These are phyloP conservation scores for Sarcophaga peregrina DNA, from an alignment of 1,140 invertebrate genomes.

Conservation along the genomic window DNA sequence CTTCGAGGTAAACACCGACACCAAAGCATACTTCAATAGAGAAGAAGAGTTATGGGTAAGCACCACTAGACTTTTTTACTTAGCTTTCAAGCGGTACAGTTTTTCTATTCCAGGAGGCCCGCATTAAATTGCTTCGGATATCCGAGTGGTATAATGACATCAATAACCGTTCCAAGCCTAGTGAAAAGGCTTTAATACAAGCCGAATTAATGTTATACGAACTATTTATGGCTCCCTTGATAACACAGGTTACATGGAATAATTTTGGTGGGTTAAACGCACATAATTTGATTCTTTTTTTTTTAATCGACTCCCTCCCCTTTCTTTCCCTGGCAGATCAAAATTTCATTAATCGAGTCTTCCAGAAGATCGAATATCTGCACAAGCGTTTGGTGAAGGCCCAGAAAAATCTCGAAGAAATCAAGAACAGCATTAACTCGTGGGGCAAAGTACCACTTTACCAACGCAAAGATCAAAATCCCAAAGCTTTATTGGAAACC, in stretches of 20 bases:
- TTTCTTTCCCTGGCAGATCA: conserved; percentile 40
- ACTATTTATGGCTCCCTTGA: conserved; percentile 69
- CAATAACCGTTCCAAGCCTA: conserved; percentile 68
- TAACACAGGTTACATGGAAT: conserved; percentile 73
- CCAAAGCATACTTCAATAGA: conserved; percentile 66
- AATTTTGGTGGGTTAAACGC: conserved; percentile 67
- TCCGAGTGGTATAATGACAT: conserved; percentile 74
- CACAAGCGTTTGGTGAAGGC: conserved; percentile 72
- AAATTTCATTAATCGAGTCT: conserved; percentile 53
- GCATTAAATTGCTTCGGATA: conserved; percentile 61
- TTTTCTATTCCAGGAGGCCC: conserved; percentile 52
- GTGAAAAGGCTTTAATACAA: conserved; percentile 73
- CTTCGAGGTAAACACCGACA: conserved; percentile 49
- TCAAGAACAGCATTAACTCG: conserved; percentile 68
- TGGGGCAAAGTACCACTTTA: conserved; percentile 73
- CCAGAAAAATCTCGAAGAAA: conserved; percentile 69
- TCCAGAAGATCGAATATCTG: conserved; percentile 61
- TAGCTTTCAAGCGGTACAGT: too few relatives aligned
- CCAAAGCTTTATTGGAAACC: conserved; percentile 69
- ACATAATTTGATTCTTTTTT: not conserved
- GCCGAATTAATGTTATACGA: conserved; percentile 72
- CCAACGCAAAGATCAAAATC: conserved; percentile 69
- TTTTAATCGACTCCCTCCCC: not conserved
- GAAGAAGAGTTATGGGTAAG: conserved; percentile 68
- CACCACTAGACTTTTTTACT: not conserved